Evolutionary conservation across 2,888 invertebrate species (phyloP), one percentile per base, ranked within the genome.

Genomic region (Morpho helenor): DNA sequence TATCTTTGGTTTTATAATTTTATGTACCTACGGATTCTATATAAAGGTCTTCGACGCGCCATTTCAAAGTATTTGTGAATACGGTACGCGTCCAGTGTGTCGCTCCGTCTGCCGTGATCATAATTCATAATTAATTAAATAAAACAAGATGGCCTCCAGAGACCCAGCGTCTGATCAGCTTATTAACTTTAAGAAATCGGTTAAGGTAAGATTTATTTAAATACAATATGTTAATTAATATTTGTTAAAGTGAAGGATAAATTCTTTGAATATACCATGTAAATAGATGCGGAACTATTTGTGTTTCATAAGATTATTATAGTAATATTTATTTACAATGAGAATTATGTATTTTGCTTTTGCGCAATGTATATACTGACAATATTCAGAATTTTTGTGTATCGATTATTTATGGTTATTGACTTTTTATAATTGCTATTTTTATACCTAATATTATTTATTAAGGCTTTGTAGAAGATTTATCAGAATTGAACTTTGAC

Each of bases 131-230:
- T 31, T 5, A 31, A 31, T 31, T 5, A 48, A 39, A 45, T 49
- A 52, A 51, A 61, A 63, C 55, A 69, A 67, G 59, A 91, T 91
- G 90, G 76, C 92, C 66, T 84, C 85, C 63, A 91, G 94, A 66
- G 93, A 93, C 68, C 91, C 93, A 52, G 92, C 94, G 31, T 70
- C 92, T 45, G 93, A 94, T 67, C 94, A 95, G 79, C 87, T 95
- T 56, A 86, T 90, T 65, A 87, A 92, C 65, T 94, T 87, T 80
- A 94, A 92, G 77, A 93, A 92, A 70, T 74, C 76, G 50, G 72
- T 91, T 49, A 92, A 93, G 92, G 94, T 94, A 82, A 79, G 83
- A 79, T 44, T 41, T 41, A 9, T 49, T 31, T 2, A 52, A 40
- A 9, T 16, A 49, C 48, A 16, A 42, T 49, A 50, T 55, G 40